Evolutionary conservation across 2,888 invertebrate genomes (phyloP).

Genomic region (Hirtodrosophila confusa): DNA sequence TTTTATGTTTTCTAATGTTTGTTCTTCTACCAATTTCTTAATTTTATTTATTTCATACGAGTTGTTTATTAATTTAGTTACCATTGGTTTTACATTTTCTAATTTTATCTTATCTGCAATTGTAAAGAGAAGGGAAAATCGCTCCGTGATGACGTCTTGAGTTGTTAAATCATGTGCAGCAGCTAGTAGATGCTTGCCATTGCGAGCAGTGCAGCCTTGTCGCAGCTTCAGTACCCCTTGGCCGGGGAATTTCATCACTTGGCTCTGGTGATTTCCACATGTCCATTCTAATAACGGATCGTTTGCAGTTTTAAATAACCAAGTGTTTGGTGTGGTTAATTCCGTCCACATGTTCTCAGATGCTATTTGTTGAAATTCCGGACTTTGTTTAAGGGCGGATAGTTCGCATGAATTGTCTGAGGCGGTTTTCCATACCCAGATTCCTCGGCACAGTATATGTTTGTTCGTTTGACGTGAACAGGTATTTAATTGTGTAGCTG

Average conservation of each 20-base stretch:
- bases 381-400: too few relatives aligned
- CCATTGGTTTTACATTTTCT: not conserved
- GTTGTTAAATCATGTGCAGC: not conserved
- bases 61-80: not conserved
- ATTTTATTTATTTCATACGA: not conserved
- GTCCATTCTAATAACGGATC: not conserved
- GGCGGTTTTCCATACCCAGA: too few relatives aligned
- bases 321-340: not conserved
- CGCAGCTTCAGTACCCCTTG: not conserved
- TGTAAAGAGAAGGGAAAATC: not conserved
- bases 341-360: not conserved
- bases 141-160: not conserved
- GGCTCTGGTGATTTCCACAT: not conserved
- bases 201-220: not conserved
- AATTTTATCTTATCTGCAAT: not conserved
- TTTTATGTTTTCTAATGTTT: too few relatives aligned
- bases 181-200: not conserved
- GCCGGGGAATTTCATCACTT: not conserved
- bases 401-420: too few relatives aligned
- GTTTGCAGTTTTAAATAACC: not conserved
- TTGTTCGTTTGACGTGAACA: too few relatives aligned
- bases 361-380: not conserved
- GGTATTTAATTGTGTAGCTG: too few relatives aligned
- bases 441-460: too few relatives aligned
- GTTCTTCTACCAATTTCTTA: too few relatives aligned